Conservation (phyloP, 2,797 vertebrate genomes). For the Manis javanica region DNA sequence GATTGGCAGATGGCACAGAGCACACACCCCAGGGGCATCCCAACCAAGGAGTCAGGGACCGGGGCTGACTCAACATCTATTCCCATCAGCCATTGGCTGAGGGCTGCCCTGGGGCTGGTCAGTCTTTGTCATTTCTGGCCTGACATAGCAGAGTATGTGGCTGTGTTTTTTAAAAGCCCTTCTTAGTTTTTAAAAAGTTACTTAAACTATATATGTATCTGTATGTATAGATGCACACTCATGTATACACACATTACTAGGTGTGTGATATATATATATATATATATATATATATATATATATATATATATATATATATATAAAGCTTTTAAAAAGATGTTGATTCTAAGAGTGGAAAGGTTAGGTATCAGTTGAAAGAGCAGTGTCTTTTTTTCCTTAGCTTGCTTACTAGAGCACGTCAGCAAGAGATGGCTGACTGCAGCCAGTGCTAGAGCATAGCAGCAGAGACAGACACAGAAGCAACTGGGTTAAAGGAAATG, state of each 20-base stretch:
- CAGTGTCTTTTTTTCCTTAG: neutral
- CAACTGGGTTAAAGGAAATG: neutral
- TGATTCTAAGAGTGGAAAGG: neutral
- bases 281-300: no score
- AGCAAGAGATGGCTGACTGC: neutral
- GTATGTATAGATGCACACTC: neutral
- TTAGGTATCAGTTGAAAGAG: neutral
- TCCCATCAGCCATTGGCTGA: neutral
- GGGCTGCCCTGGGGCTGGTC: neutral
- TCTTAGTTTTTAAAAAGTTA: neutral
- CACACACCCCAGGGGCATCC: neutral
- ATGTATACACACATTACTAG: neutral
- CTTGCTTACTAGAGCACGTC: neutral
- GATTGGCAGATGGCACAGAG: neutral
- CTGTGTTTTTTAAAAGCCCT: neutral
- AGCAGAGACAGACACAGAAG: neutral
- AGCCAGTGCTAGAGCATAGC: neutral
- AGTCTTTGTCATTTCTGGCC: neutral
- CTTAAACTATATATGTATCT: neutral
- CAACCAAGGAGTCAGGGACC: neutral
- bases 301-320: neutral
- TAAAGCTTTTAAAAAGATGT: neutral
- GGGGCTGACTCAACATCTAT: neutral
- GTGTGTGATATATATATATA: no score
- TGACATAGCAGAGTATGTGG: neutral